These are phyloP conservation scores for Drosophila hydei DNA, from an alignment of 1,140 invertebrate species.

Conservation along the genomic window DNA sequence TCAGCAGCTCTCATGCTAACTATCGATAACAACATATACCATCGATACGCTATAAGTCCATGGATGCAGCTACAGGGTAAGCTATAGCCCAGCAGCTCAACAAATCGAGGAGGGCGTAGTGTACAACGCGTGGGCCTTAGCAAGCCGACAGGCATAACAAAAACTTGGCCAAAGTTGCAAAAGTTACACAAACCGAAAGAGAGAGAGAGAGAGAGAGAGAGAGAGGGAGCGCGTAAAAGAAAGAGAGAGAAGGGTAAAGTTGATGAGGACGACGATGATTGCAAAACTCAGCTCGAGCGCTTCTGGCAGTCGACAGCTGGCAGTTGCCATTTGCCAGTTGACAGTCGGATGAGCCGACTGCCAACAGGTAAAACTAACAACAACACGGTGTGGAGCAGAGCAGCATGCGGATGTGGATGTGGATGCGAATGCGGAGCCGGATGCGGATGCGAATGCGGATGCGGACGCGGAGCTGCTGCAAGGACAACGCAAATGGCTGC, in stretches of 20 bases:
- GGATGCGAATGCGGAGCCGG: not conserved
- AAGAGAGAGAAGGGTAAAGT: slow-evolving; percentile 1
- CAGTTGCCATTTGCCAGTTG: slow-evolving; percentile 53
- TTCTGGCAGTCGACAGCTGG: slow-evolving; percentile 45
- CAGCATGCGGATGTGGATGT: not conserved
- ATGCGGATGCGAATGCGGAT: slow-evolving; percentile 7
- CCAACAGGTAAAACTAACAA: slow-evolving; percentile 71
- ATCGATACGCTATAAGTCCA: too few species aligned
- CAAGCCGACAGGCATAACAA: slow-evolving; percentile 54
- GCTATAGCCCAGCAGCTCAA: not conserved
- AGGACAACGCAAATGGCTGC: slow-evolving; percentile 75
- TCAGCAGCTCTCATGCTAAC: not conserved
- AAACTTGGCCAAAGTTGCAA: slow-evolving; percentile 58
- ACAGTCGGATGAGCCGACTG: slow-evolving; percentile 27
- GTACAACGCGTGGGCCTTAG: not conserved
- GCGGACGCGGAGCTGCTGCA: slow-evolving; percentile 4
- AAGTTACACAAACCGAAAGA: slow-evolving; percentile 56
- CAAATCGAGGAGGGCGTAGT: not conserved
- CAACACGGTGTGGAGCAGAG: slow-evolving; percentile 33
- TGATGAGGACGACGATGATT: slow-evolving; percentile 66
- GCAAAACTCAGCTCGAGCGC: slow-evolving; percentile 42
- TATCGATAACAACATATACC: not conserved
- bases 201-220: not conserved
- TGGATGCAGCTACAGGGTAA: not conserved
- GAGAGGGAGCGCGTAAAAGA: slow-evolving; percentile 12